Conservation (phyloP, 1,140 invertebrate genomes). For the Drosophila erecta region DNA sequence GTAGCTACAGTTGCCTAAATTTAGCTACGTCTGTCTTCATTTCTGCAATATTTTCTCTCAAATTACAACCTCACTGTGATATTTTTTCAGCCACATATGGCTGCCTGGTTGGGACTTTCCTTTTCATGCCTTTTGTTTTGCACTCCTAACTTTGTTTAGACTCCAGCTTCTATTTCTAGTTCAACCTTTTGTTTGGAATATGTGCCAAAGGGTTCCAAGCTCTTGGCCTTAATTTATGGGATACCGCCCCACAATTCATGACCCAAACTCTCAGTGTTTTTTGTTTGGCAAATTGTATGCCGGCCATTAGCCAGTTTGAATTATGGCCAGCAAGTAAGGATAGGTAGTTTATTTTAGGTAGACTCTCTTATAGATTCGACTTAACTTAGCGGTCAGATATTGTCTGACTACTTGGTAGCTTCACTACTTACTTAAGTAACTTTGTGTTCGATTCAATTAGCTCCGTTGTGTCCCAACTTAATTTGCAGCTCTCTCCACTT, state of each 20-base stretch:
- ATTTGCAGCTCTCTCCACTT: conserved; percentile 22
- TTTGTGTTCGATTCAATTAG: background rate
- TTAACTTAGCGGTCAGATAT: background rate
- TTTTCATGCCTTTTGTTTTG: conserved; percentile 30
- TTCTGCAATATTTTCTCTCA: too few species aligned
- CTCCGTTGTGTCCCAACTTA: background rate
- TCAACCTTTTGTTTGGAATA: conserved; percentile 33
- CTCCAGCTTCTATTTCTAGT: conserved; percentile 14
- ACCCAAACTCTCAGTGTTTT: conserved; percentile 28
- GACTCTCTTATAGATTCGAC: conserved; percentile 2
- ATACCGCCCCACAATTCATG: conserved; percentile 8
- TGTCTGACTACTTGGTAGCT: background rate
- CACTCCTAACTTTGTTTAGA: conserved; percentile 6
- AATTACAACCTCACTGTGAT: background rate
- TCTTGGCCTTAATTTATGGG: conserved; percentile 40
- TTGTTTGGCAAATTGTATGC: conserved; percentile 28
- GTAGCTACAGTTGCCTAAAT: too few species aligned
- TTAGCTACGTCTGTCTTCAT: background rate
- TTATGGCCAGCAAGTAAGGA: conserved; percentile 14
- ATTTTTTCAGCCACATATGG: conserved; percentile 4
- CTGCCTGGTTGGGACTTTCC: conserved; percentile 16
- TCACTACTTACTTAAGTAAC: background rate
- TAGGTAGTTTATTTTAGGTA: conserved; percentile 5
- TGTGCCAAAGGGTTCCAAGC: conserved; percentile 29
- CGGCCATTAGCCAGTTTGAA: conserved; percentile 43